Evolutionary conservation across 1,140 invertebrate genomes (phyloP).

Genomic region (Drosophila melanogaster): DNA sequence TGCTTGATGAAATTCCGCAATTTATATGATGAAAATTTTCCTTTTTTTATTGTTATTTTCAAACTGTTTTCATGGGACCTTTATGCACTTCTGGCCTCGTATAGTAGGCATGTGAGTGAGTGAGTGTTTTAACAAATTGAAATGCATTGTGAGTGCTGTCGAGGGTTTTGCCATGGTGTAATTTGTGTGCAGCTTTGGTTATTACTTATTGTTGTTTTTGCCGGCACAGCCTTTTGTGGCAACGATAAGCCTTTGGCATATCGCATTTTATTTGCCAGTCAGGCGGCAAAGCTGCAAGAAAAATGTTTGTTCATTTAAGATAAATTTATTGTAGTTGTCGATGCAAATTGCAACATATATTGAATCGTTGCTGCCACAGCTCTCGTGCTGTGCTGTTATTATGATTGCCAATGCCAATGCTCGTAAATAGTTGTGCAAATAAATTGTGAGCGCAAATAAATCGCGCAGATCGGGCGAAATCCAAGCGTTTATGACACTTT

Average conservation of each 20-base stretch:
- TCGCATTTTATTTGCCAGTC: conserved; percentile 68
- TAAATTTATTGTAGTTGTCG: conserved; percentile 80
- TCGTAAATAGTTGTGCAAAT: conserved; percentile 78
- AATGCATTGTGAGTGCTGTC: conserved; percentile 65
- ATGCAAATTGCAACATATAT: conserved; percentile 80
- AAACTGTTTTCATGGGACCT: conserved; percentile 22
- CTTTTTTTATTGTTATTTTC: not conserved
- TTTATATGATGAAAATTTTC: conserved; percentile 25
- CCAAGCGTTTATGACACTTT: conserved; percentile 59
- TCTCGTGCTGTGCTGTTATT: conserved; percentile 15
- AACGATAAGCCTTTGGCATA: conserved; percentile 74
- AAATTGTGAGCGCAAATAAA: conserved; percentile 72
- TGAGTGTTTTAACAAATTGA: conserved; percentile 64
- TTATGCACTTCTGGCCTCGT: conserved; percentile 11
- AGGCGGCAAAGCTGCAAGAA: conserved; percentile 70
- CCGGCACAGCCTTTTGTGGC: conserved; percentile 63
- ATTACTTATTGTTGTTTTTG: conserved; percentile 42
- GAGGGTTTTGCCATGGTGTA: conserved; percentile 19
- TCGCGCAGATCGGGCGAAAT: conserved; percentile 57
- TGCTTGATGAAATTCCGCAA: conserved; percentile 35
- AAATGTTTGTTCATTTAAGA: conserved; percentile 83
- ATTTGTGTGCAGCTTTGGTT: conserved; percentile 44
- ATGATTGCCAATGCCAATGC: conserved; percentile 40
- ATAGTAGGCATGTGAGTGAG: conserved; percentile 11
- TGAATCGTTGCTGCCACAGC: conserved; percentile 60